Base-by-base conservation (phyloP, 2,113 vertebrate genomes). In the Phylloscopus whistleri region DNA sequence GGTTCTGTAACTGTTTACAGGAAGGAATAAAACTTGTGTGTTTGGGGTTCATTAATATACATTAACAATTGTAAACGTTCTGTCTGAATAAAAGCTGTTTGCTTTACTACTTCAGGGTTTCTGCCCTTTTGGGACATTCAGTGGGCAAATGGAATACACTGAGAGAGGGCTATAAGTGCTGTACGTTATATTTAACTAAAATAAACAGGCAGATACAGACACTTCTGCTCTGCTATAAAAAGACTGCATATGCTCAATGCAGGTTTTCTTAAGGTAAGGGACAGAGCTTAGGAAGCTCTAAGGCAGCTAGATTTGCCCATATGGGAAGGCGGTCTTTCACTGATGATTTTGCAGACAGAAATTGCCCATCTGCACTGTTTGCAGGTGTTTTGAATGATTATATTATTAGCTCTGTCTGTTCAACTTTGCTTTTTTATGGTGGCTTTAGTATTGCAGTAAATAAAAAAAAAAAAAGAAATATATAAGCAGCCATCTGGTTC, bases 321-420 rank as follows among this genome's bases (percentile, higher is more conserved):
- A 99, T 99, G 99, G 99, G 98, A 98, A 98, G 99, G 99, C 98
- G 98, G 98, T 97, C 97, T 98, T 97, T 98, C 77, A 84, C 98
- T 97, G 98, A 98, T 98, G 98, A 98, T 98, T 98, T 98, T 98
- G 98, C 97, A 97, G 98, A 98, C 98, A 97, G 98, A 99, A 99
- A 99, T 99, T 98, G 98, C 98, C 99, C 99, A 99, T 99, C 99
- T 99, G 99, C 98, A 99, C 97, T 97, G 98, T 98, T 98, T 99
- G 98, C 99, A 99, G 99, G 99, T 99, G 99, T 99, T 99, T 98
- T 98, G 98, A 99, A 99, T 99, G 99, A 99, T 99, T 99, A 99
- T 99, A 99, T 99, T 99, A 99, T 99, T 99, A 99, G 98, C 99
- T 99, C 98, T 99, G 98, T 99, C 98, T 98, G 98, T 98, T 99